Percentiles rank a stretch among this genome's conserved stretches.
phyloP scores from a whole-genome alignment of 2,888 invertebrate species.

The Nomada goodeniana region DNA sequence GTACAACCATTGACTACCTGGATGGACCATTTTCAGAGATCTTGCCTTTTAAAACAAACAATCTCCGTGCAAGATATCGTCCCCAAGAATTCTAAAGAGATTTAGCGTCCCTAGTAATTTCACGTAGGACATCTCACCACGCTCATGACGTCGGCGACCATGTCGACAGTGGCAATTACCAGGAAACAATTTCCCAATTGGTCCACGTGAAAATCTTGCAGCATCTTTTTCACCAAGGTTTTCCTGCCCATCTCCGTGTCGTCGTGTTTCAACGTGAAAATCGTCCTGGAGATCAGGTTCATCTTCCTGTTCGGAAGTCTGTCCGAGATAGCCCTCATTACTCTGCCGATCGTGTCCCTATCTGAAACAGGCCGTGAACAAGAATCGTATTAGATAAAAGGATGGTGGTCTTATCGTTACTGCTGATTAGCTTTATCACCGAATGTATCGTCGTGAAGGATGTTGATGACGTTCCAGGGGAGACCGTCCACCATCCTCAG shows the following conservation, averaged over 20 bases:
- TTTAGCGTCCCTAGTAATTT: too few relatives aligned
- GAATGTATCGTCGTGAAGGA: slow-evolving; percentile 90
- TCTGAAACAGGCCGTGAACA: slow-evolving; percentile 81
- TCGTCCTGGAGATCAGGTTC: slow-evolving; percentile 85
- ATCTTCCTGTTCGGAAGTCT: slow-evolving; percentile 85
- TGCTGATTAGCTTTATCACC: slow-evolving; percentile 84
- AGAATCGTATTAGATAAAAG: neutral
- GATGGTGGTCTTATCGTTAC: neutral
- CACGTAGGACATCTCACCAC: slow-evolving; percentile 79
- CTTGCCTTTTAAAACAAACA: slow-evolving; percentile 85
- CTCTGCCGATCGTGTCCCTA: slow-evolving; percentile 88
- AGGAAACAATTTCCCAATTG: slow-evolving; percentile 87
- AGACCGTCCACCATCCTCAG: slow-evolving; percentile 88
- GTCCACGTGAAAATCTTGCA: slow-evolving; percentile 85
- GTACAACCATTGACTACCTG: slow-evolving; percentile 93
- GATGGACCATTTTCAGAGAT: slow-evolving; percentile 88
- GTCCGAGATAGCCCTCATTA: slow-evolving; percentile 86
- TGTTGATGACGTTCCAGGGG: slow-evolving; percentile 89
- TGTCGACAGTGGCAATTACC: slow-evolving; percentile 87
- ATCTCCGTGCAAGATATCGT: too few relatives aligned
- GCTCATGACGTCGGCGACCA: slow-evolving; percentile 88
- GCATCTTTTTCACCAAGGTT: slow-evolving; percentile 84
- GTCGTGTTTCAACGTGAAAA: slow-evolving; percentile 86
- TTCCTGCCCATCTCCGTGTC: slow-evolving; percentile 84
- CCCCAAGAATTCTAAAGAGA: too few relatives aligned